These are phyloP conservation scores for Geophilus truncorum DNA, from an alignment of 2,888 invertebrate species.

Conservation along the genomic window DNA sequence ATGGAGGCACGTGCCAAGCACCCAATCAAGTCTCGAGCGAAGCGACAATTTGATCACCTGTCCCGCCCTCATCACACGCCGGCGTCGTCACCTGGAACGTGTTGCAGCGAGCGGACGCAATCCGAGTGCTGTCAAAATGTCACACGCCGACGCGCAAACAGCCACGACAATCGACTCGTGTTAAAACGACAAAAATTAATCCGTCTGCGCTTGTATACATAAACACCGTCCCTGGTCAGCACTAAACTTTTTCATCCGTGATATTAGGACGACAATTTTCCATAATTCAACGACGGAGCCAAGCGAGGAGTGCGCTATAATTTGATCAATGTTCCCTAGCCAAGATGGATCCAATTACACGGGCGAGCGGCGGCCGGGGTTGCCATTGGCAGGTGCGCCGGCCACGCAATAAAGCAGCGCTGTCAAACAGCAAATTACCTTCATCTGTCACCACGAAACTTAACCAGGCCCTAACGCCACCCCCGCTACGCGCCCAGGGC, in stretches of 20 bases:
- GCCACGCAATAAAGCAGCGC: constrained; percentile 30
- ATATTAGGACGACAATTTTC: constrained; percentile 34
- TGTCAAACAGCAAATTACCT: constrained; percentile 35
- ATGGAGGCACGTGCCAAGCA: constrained; percentile 25
- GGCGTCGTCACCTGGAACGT: constrained; percentile 27
- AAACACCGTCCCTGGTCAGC: constrained; percentile 30
- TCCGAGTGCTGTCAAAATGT: constrained; percentile 27
- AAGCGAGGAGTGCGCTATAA: constrained; percentile 22
- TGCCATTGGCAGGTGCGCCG: constrained; percentile 31
- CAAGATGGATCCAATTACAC: constrained; percentile 32
- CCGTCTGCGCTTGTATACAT: background rate
- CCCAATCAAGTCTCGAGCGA: constrained; percentile 27
- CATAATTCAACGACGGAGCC: constrained; percentile 31
- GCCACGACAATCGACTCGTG: background rate
- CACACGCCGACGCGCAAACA: constrained; percentile 22
- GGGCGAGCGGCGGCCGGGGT: constrained; percentile 28
- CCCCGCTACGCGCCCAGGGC: constrained; percentile 1
- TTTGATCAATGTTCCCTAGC: constrained; percentile 32
- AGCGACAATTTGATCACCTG: constrained; percentile 27
- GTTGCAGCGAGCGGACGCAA: constrained; percentile 23
- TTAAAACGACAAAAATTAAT: constrained; percentile 18
- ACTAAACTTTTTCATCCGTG: constrained; percentile 37
- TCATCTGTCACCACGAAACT: constrained; percentile 34
- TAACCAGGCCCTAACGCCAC: constrained; percentile 31
- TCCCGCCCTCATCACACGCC: constrained; percentile 25